These are phyloP conservation scores for Phymastichus coffea DNA, from an alignment of 1,140 invertebrate species.

Conservation along the genomic window DNA sequence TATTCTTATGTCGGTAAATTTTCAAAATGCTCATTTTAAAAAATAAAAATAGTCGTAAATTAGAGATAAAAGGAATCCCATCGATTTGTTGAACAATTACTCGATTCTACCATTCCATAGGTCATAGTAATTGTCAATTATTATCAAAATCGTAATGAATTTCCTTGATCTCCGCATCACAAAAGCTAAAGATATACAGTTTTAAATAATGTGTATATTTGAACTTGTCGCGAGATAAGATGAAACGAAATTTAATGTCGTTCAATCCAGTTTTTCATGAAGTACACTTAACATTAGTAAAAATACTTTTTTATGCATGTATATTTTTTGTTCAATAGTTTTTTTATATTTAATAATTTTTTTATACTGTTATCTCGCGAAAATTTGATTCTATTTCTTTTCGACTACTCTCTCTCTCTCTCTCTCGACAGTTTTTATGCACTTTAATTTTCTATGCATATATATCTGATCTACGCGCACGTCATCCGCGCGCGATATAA, in stretches of 20 bases:
- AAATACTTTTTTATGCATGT: conserved; percentile 4
- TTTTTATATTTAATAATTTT: background rate
- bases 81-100: background rate
- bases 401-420: too few species aligned
- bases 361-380: background rate
- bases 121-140: background rate
- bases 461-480: background rate
- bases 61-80: conserved; percentile 4
- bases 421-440: background rate
- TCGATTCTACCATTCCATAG: background rate
- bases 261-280: background rate
- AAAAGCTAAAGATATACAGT: too few species aligned
- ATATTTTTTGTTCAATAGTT: background rate
- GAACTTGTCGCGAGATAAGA: conserved; percentile 8
- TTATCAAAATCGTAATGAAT: too few species aligned
- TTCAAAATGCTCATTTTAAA: background rate
- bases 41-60: background rate
- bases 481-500: background rate
- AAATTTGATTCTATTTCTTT: conserved; percentile 1
- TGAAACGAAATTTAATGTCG: conserved; percentile 2
- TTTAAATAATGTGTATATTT: conserved; percentile 5
- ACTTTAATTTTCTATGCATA: background rate
- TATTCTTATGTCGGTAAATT: background rate
- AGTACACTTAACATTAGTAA: conserved; percentile 13
- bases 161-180: too few species aligned